Evolutionary conservation across 1,140 invertebrate species (phyloP), one percentile per base, ranked within the genome.

Genomic region (Neodiprion virginianus): DNA sequence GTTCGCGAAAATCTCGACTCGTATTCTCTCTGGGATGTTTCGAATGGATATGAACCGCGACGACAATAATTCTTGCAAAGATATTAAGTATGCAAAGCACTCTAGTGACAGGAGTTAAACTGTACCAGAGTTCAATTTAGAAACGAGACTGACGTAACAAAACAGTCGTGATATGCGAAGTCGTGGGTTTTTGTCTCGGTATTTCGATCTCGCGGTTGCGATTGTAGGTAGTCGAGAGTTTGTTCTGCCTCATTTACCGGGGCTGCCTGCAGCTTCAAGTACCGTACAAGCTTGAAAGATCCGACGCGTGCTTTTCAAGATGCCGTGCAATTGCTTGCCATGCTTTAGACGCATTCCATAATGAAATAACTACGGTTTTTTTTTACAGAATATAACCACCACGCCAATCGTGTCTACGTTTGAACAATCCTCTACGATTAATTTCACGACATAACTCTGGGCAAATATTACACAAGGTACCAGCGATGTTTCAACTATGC

Each of bases 281-380:
- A 2, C 1, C 53, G 3, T 61, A n/a, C 53, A 8, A 61, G 53
- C 53, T 61, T 61, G 53, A 61, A 61, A 61, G 53, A 61, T n/a
- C 11, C 53, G 53, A 61, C 53, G 28, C 28, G 53, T 61, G 53
- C 53, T 61, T n/a, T 61, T 61, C 53, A 61, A 61, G 53, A 61
- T 61, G n/a, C 53, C 53, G 53, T 61, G 53, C 53, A 61, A 61
- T 61, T 61, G 53, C 53, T 61, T 61, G 8, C 53, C 53, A 61
- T 61, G 11, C 53, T 40, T 61, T 61, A 61, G 7, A 61, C 53
- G 53, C 53, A n/a, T 61, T 61, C 53, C 53, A 61, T 61, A 61
- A 61, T n/a, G n/a, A n/a, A 61, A 61, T 61, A 61, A 61, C 53
- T 61, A 40, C 1, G 28, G 28, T 1, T 40, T 40, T 40, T 40